Percentiles rank a stretch among this genome's conserved stretches.
phyloP scores from a whole-genome alignment of 1,140 invertebrate species.

The Physella acuta region DNA sequence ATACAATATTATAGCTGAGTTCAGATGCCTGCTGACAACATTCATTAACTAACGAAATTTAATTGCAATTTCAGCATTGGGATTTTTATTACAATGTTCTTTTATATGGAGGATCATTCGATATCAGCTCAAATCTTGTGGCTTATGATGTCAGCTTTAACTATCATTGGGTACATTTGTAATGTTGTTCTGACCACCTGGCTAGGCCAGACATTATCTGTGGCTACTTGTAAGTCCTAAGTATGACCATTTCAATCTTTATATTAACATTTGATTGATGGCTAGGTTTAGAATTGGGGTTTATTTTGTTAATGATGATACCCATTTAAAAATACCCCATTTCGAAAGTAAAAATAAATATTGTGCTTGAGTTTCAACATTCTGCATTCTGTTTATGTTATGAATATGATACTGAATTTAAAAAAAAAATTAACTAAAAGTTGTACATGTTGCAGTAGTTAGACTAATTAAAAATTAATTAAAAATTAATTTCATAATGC shows the following conservation, averaged over 20 bases:
- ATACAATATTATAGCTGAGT: no score
- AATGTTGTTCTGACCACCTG: not conserved
- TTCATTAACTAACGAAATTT: no score
- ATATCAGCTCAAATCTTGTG: slow-evolving; percentile 16
- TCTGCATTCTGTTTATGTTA: not conserved
- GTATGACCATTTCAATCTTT: not conserved
- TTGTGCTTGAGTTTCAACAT: no score
- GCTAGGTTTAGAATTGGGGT: not conserved
- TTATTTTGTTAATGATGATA: not conserved
- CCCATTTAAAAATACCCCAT: not conserved
- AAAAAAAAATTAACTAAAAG: not conserved
- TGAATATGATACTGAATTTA: not conserved
- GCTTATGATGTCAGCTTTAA: slow-evolving; percentile 2
- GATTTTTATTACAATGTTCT: slow-evolving; percentile 15
- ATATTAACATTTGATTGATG: not conserved
- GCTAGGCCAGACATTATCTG: not conserved
- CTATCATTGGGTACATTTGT: slow-evolving; percentile 11
- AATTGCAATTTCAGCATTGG: slow-evolving; percentile 17
- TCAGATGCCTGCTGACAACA: no score
- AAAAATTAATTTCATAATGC: no score
- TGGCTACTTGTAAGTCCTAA: slow-evolving; percentile 2
- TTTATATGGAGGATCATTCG: slow-evolving; percentile 16
- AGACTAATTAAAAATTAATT: no score
- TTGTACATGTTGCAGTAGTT: no score
- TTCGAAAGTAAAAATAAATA: not conserved